These are phyloP conservation scores for Rhea americana DNA, from an alignment of 2,113 vertebrate species.

Conservation along the genomic window DNA sequence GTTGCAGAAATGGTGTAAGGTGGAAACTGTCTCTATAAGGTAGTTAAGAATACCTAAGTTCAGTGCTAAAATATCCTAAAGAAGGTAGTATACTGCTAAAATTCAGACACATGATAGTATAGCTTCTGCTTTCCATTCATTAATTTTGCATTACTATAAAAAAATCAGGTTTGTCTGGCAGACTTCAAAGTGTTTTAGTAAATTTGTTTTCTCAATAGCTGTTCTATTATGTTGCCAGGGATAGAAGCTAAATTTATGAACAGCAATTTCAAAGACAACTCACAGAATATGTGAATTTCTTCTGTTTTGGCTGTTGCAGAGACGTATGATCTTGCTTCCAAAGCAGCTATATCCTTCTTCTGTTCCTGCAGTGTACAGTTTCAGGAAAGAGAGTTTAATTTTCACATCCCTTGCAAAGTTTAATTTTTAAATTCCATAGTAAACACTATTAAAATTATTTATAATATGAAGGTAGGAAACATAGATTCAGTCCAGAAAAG, in stretches of 20 bases:
- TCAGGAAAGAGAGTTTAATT: not conserved
- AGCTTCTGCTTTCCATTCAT: conserved; percentile 21
- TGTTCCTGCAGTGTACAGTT: not conserved
- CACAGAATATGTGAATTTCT: not conserved
- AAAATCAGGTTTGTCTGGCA: conserved; percentile 22
- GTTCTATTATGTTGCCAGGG: conserved; percentile 21
- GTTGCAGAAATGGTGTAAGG: not conserved
- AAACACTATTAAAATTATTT: not conserved
- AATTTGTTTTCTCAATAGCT: conserved; percentile 39
- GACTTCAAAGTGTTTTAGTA: conserved; percentile 27
- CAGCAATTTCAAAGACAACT: conserved; percentile 25
- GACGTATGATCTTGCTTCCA: not conserved
- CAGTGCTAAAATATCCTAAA: conserved; percentile 6
- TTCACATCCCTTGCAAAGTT: not conserved
- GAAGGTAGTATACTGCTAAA: not conserved
- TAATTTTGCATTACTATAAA: conserved; percentile 37
- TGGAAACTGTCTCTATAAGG: not conserved
- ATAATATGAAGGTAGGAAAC: not conserved
- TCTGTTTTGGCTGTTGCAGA: not conserved
- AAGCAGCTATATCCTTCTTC: not conserved
- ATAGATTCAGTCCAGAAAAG: not conserved
- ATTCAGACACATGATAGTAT: not conserved
- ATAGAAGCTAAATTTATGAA: conserved; percentile 49
- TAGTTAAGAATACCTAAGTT: not conserved
- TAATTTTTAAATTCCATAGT: not conserved